phyloP scores from a whole-genome alignment of 2,113 vertebrate species.

The Entomyzon cyanotis region DNA sequence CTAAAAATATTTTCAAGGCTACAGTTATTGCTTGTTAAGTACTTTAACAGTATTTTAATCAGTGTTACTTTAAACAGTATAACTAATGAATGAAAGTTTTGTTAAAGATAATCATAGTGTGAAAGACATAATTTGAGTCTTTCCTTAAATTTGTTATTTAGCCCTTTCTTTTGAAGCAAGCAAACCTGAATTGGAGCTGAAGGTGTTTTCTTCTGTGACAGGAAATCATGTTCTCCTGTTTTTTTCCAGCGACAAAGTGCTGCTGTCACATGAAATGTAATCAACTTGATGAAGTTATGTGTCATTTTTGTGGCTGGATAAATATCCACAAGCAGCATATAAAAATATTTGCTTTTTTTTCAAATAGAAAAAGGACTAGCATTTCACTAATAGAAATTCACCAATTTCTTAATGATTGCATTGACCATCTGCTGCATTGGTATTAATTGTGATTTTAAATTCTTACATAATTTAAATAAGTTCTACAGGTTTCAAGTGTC shows the following conservation, averaged over 20 bases:
- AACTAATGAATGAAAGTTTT: not conserved
- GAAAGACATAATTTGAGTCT: not conserved
- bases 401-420: not conserved
- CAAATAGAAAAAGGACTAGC: not conserved
- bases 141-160: constrained; percentile 29
- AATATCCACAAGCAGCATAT: not conserved
- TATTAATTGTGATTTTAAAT: constrained; percentile 12
- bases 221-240: not conserved
- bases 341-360: not conserved
- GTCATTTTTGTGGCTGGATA: not conserved
- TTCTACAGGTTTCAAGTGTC: not conserved
- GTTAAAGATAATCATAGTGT: not conserved
- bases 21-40: not conserved
- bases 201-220: not conserved
- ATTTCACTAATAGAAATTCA: not conserved
- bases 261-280: not conserved
- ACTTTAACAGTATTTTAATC: not conserved
- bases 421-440: not conserved
- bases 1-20: not conserved
- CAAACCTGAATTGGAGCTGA: not conserved
- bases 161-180: constrained; percentile 17
- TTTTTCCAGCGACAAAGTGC: not conserved
- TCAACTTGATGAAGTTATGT: not conserved
- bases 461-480: not conserved
- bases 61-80: not conserved